phyloP scores from a whole-genome alignment of 2,797 vertebrate genomes.

The Peromyscus nudipes region DNA sequence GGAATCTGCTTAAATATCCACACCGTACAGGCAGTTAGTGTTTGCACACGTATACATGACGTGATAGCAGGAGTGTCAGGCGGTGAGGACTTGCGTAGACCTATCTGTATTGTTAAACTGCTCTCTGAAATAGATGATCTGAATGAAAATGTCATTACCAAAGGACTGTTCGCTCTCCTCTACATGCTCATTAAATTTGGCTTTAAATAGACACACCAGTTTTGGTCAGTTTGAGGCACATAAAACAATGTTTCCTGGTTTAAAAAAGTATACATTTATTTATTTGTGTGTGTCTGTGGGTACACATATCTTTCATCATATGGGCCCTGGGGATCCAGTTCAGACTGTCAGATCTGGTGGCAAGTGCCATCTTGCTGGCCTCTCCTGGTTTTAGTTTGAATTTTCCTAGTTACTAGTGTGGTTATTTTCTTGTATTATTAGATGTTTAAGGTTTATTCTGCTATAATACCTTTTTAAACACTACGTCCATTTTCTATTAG shows the following conservation, averaged over 20 bases:
- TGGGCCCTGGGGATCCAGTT: not conserved
- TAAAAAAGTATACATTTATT: not conserved
- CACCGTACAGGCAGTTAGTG: not conserved
- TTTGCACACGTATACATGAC: not conserved
- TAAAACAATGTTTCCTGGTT: not conserved
- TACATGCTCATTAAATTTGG: conserved; percentile 4
- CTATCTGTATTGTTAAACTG: conserved; percentile 15
- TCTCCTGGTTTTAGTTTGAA: not conserved
- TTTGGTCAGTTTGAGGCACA: not conserved
- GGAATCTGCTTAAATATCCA: not conserved
- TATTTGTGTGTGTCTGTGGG: not conserved
- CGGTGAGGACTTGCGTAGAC: not conserved
- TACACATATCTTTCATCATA: not conserved
- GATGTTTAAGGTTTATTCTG: conserved; percentile 31
- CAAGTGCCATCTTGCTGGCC: not conserved
- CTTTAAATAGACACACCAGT: conserved; percentile 24
- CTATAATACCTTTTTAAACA: conserved; percentile 16
- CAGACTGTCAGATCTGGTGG: not conserved
- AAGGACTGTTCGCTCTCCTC: not conserved
- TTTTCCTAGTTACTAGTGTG: conserved; percentile 29
- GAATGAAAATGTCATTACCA: conserved; percentile 22
- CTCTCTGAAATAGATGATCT: conserved; percentile 21
- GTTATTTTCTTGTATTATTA: conserved; percentile 26
- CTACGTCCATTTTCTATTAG: not conserved
- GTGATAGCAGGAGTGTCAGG: not conserved